Percentiles rank a stretch among this genome's conserved stretches.
These are phyloP conservation scores for Cephalopholis sonnerati DNA, from an alignment of 2,113 vertebrate species.

Conservation along the genomic window DNA sequence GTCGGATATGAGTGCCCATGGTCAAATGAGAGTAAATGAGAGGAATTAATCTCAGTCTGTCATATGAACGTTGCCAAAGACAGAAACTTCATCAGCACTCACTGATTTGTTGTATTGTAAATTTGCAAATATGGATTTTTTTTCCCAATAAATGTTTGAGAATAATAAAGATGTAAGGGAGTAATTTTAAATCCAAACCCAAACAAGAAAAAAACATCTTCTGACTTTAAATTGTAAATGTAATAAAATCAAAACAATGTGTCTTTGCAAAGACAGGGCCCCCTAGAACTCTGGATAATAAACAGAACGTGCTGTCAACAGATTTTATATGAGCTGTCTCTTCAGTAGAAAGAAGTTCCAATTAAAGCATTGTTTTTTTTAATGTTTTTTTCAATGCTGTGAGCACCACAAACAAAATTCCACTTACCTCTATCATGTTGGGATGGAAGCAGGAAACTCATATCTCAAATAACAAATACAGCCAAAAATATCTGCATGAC, in stretches of 20 bases:
- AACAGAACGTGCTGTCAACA: background rate
- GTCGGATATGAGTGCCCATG: slow-evolving; percentile 11
- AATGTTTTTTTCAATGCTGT: background rate
- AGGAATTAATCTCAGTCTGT: slow-evolving; percentile 46
- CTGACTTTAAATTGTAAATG: background rate
- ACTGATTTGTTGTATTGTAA: background rate
- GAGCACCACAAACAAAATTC: background rate
- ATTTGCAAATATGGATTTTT: slow-evolving; percentile 11
- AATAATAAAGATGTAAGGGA: slow-evolving; percentile 4
- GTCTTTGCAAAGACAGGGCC: background rate
- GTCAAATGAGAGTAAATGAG: slow-evolving; percentile 51
- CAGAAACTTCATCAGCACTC: background rate
- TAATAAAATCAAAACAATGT: background rate
- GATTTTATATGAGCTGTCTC: background rate
- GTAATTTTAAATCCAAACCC: background rate
- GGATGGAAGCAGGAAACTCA: background rate
- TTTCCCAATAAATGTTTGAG: slow-evolving; percentile 28
- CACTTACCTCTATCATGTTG: background rate
- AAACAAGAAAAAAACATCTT: slow-evolving; percentile 5
- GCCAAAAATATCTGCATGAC: background rate
- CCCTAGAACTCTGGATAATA: background rate
- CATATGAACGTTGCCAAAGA: slow-evolving; percentile 3
- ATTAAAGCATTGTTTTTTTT: background rate
- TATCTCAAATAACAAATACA: background rate
- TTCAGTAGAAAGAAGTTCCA: background rate